Base-by-base conservation (phyloP, 2,888 invertebrate species). In the Scaptodrosophila latifasciaeformis region DNA sequence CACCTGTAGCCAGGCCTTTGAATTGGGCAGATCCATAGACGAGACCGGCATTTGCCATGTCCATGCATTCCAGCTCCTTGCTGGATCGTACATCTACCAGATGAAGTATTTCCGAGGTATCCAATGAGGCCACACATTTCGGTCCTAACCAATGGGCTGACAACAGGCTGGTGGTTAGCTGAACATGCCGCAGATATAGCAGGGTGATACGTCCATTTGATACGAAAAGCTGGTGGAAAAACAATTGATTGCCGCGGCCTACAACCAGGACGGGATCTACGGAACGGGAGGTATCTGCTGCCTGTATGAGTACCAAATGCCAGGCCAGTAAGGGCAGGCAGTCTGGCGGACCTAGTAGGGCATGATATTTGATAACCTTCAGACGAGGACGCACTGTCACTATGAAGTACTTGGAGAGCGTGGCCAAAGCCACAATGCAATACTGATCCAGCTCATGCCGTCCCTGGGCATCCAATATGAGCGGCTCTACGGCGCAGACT, bases 1-100 rank as follows among this genome's bases (percentile, higher is more conserved):
- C 97, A 4, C 99, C 99, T 0, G 98, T 98, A 59, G 97, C 96
- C 34, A 97, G 88, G 0, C 94, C 98, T 88, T 96, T 91, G 76
- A 92, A 94, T 82, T 86, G 95, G 37, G 95, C 94, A 27, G 95
- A 94, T 39, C 93, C 92, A 80, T 96, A 96, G 0, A 96, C 94
- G 34, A 96, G 89, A 34, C 93, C 92, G 12, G 94, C 92, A 78
- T 90, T 90, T 27, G 92, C 92, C 65, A 96, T 88, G 84, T 96
- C 96, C 62, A 95, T 87, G 18, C 92, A 89, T 87, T 96, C 95
- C 15, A 95, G 88, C 85, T 96, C 96, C 68, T 95, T 93, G 79
- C 96, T 94, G 0, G 92, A 91, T 59, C 96, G 90, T 1, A 97
- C 96, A 82, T 98, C 98, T 80, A 96, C 89, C 42, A 99, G 88